Base-by-base conservation (phyloP, 2,113 vertebrate species). In the Ceyx margarethae region DNA sequence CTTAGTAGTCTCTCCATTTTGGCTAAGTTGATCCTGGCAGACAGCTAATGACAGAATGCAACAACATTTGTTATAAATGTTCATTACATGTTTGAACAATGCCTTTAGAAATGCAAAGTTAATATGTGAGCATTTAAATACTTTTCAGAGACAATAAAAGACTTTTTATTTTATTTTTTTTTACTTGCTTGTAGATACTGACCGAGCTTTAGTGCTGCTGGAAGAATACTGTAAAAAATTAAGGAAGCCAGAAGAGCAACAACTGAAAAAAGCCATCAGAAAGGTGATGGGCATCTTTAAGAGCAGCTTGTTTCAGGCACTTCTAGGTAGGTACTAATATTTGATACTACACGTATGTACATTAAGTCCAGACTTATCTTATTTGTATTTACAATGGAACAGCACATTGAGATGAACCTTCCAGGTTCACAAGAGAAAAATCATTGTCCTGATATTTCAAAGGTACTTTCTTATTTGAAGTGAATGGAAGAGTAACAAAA, bases 201-300 rank as follows among this genome's bases (percentile, higher is more conserved):
- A 98, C 84, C 97, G 98, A 93, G 99, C 98, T 95, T 95, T 99
- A 93, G 97, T 94, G 81, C 98, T 99, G 78, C 94, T 99, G 96
- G 98, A 99, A 95, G 99, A 99, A 83, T 99, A 99, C 75, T 99
- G 99, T 95, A 97, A 98, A 96, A 99, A 98, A 95, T 97, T 99
- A 77, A 98, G 60, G 95, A 98, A 97, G 81, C 98, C 98, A 9
- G 99, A 99, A 87, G 99, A 99, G 86, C 98, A 98, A 89, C 98
- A 97, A 85, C 97, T 99, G 93, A 98, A 98, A 98, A 98, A 97
- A 94, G 98, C 99, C 96, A 98, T 99, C 96, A 98, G 98, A 96
- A 98, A 98, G 97, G 98, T 99, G 90, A 98, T 99, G 98, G 97
- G 96, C 78, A 98, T 99, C 97, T 99, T 99, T 96, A 98, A 98